phyloP scores from a whole-genome alignment of 2,113 vertebrate species.

The Antennarius striatus region DNA sequence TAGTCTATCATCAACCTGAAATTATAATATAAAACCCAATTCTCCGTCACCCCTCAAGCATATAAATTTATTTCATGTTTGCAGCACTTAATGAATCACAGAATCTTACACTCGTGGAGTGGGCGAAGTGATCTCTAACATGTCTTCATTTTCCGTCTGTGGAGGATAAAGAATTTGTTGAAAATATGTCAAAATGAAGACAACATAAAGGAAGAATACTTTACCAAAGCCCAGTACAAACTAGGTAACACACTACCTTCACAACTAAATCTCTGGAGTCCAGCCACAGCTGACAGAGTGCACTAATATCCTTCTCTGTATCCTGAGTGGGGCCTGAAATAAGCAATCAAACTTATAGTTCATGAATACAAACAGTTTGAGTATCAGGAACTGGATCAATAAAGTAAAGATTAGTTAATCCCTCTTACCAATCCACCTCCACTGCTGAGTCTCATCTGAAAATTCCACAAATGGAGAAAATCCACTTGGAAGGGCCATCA shows the following conservation, averaged over 20 bases:
- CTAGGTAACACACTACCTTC: conserved; percentile 81
- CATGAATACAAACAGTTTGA: neutral
- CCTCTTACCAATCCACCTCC: conserved; percentile 90
- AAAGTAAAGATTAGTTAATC: neutral
- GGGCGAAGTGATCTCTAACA: conserved; percentile 85
- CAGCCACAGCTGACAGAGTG: conserved; percentile 93
- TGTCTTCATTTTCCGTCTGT: conserved; percentile 89
- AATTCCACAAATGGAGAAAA: conserved; percentile 94
- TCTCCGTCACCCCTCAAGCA: neutral
- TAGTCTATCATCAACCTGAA: too few species aligned
- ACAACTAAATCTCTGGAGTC: conserved; percentile 95
- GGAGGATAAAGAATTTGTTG: conserved; percentile 28
- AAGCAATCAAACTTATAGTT: conserved; percentile 2
- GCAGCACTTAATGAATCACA: neutral
- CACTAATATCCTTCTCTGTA: conserved; percentile 90
- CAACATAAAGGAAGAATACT: neutral
- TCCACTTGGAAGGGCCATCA: conserved; percentile 84
- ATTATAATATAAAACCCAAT: too few species aligned
- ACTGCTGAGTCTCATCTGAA: conserved; percentile 91
- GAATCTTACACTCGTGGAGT: conserved; percentile 89
- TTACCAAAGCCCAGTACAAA: neutral
- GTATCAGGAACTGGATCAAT: neutral
- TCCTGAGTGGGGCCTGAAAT: conserved; percentile 87
- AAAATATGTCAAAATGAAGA: neutral
- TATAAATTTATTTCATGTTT: neutral